phyloP scores from a whole-genome alignment of 2,888 invertebrate genomes.

The Flexamia atlantica region DNA sequence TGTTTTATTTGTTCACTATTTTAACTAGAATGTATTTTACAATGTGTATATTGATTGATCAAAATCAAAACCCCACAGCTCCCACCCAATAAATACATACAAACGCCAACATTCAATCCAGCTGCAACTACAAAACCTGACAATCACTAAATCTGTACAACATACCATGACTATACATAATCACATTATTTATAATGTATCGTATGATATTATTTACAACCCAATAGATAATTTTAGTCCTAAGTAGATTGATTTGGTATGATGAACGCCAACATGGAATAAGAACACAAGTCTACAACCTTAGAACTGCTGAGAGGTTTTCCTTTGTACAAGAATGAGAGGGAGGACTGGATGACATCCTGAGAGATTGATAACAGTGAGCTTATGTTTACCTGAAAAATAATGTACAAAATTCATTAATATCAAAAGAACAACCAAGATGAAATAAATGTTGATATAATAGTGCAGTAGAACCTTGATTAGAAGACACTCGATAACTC shows the following conservation, averaged over 20 bases:
- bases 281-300: conserved; percentile 35
- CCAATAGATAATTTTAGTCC: not conserved
- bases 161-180: not conserved
- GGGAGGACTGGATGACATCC: conserved; percentile 33
- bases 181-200: not conserved
- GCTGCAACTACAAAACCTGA: not conserved
- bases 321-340: conserved; percentile 53
- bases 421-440: too few relatives aligned
- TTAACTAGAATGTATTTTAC: too few relatives aligned
- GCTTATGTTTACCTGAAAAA: conserved; percentile 77
- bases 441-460: too few relatives aligned
- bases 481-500: too few relatives aligned
- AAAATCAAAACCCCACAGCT: not conserved
- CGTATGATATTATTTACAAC: too few relatives aligned
- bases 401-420: not conserved
- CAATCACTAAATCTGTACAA: not conserved
- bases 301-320: conserved; percentile 30
- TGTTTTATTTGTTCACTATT: too few relatives aligned
- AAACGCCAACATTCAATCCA: not conserved
- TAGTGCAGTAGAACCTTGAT: too few relatives aligned
- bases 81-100: conserved; percentile 1
- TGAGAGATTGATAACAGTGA: conserved; percentile 69
- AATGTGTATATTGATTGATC: too few relatives aligned
- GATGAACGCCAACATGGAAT: conserved; percentile 46
- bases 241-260: conserved; percentile 50